Conservation (phyloP, 2,888 invertebrate species). For the Chloroclysta siterata region DNA sequence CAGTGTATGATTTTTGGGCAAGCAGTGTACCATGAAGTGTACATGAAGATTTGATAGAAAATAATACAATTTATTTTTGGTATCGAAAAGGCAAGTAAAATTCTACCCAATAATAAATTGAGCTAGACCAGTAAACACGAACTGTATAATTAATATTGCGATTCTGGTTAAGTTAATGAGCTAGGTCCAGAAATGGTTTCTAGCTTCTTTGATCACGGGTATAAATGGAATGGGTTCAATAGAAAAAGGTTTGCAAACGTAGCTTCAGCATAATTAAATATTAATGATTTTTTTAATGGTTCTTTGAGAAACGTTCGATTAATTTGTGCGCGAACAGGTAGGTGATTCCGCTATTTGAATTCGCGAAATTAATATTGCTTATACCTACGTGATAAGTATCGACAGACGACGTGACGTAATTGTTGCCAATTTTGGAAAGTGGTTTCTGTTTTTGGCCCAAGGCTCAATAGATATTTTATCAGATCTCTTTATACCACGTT, state of each 20-base stretch:
- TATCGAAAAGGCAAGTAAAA: background rate
- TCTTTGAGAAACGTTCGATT: background rate
- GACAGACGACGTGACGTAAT: too few relatives aligned
- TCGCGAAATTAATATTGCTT: background rate
- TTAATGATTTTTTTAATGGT: background rate
- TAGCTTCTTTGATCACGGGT: constrained; percentile 12
- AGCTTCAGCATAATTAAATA: background rate
- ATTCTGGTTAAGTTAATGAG: constrained; percentile 6
- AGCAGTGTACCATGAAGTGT: too few relatives aligned
- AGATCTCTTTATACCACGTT: too few relatives aligned
- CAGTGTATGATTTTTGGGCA: too few relatives aligned
- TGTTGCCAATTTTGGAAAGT: too few relatives aligned
- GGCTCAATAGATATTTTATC: too few relatives aligned
- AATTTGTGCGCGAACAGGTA: background rate
- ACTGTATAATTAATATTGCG: constrained; percentile 12
- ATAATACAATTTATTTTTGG: background rate
- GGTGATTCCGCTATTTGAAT: background rate
- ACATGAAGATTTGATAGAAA: background rate
- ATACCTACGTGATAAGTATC: background rate
- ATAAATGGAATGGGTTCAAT: constrained; percentile 5
- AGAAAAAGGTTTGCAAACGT: constrained; percentile 2
- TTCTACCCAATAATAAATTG: background rate
- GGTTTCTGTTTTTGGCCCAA: too few relatives aligned
- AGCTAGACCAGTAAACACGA: constrained; percentile 1
- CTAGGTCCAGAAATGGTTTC: constrained; percentile 4